These are phyloP conservation scores for Noctua janthina DNA, from an alignment of 2,888 invertebrate genomes.

Conservation along the genomic window DNA sequence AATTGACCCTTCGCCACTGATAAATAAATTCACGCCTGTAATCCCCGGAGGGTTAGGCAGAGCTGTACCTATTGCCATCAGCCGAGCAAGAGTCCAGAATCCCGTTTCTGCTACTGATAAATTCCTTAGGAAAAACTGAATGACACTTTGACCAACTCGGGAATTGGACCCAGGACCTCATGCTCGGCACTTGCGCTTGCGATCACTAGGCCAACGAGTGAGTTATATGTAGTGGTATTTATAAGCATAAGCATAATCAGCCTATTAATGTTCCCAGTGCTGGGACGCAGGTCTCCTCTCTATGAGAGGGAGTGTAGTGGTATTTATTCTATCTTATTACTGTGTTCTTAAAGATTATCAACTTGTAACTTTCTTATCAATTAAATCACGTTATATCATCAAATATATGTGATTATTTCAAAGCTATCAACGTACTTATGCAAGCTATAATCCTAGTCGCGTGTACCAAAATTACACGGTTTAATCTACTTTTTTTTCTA, in stretches of 20 bases:
- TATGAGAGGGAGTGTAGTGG: background rate
- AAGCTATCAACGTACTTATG: conserved; percentile 2
- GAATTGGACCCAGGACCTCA: background rate
- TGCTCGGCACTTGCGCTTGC: background rate
- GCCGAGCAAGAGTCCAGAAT: background rate
- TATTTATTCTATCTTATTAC: background rate
- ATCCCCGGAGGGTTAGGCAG: background rate
- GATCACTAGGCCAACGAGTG: background rate
- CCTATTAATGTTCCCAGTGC: no score
- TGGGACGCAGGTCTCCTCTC: no score
- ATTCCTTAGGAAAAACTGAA: background rate
- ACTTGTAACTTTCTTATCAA: background rate
- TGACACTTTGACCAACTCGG: background rate
- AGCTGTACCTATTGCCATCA: background rate
- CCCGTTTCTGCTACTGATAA: background rate
- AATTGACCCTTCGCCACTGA: no score
- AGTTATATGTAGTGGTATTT: background rate
- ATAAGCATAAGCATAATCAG: no score
- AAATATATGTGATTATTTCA: background rate
- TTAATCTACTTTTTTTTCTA: conserved; percentile 29
- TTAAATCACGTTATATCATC: background rate
- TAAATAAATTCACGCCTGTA: background rate
- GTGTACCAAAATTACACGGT: conserved; percentile 31
- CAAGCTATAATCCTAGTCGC: conserved; percentile 15
- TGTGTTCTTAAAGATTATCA: background rate